These are phyloP conservation scores for Galerucella calmariensis DNA, from an alignment of 2,888 invertebrate species.

Conservation along the genomic window DNA sequence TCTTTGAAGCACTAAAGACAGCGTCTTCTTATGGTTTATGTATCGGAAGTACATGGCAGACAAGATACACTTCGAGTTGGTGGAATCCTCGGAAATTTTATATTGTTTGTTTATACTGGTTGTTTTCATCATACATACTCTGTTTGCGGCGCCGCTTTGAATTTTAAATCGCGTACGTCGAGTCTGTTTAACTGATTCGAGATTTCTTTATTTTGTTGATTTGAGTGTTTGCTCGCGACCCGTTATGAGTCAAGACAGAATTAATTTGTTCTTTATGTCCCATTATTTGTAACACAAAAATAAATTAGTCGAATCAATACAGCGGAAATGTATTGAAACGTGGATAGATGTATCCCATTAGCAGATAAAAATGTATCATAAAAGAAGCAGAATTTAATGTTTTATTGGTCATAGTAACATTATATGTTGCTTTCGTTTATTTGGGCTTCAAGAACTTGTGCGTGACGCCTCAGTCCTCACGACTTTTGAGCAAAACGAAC, in stretches of 20 bases:
- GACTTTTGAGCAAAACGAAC: too few relatives aligned
- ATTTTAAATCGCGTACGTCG: conserved; percentile 7
- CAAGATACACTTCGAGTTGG: conserved; percentile 27
- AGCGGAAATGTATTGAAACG: neutral
- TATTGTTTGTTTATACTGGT: conserved; percentile 50
- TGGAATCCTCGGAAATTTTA: conserved; percentile 45
- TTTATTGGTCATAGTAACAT: too few relatives aligned
- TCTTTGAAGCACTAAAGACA: conserved; percentile 32
- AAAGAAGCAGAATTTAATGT: too few relatives aligned
- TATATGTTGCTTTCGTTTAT: too few relatives aligned
- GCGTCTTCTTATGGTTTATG: conserved; percentile 41
- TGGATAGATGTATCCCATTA: too few relatives aligned
- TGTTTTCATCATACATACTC: conserved; percentile 49
- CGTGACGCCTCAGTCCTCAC: too few relatives aligned
- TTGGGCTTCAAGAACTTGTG: too few relatives aligned
- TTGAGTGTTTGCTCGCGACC: conserved; percentile 12
- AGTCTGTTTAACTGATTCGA: conserved; percentile 6
- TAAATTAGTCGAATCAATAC: neutral
- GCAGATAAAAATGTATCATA: too few relatives aligned
- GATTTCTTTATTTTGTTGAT: conserved; percentile 22
- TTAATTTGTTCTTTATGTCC: conserved; percentile 1
- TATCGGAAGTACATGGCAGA: conserved; percentile 39
- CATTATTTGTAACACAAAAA: neutral
- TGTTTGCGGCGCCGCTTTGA: conserved; percentile 38
- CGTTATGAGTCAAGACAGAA: conserved; percentile 1